Base-by-base conservation (phyloP, 2,113 vertebrate species). In the Anoplopoma fimbria region DNA sequence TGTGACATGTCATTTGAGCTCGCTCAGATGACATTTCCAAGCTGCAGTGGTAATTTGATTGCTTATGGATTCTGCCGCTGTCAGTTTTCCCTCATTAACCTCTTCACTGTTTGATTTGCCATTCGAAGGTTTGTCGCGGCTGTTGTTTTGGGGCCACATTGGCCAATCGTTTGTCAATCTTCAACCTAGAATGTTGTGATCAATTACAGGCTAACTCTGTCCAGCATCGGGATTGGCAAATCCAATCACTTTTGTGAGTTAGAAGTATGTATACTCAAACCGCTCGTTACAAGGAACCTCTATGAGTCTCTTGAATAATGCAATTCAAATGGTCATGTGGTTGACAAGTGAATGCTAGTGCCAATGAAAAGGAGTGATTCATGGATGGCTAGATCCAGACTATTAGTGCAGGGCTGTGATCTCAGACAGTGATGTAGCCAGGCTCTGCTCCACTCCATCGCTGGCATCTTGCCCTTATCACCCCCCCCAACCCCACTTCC, bases 351-450 rank as follows among this genome's bases (percentile, higher is more conserved):
- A 83, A 84, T 67, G 40, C 74, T 42, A 61, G 83, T 75, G 68
- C 80, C 76, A 86, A 9, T 87, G 79, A 87, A 45, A 89, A 77
- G 57, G 33, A 80, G 62, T 80, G 83, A 89, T 89, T 90, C 87
- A 90, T 82, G 58, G 60, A 83, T 38, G 53, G 68, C 79, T 86
- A 69, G 58, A 88, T 84, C 70, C 75, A 81, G 73, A 79, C 78
- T 83, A 84, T 89, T 91, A 83, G 86, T 87, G 57, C 81, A 70
- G 80, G 69, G 58, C 75, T 87, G 87, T 90, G 91, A 93, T 93
- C 87, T 92, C 92, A 90, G 91, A 89, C 89, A 88, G 82, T 75
- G 87, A 91, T 87, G 88, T 72, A 85, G 83, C 76, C 81, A 71
- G 76, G 69, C 84, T 91, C 64, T 84, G 82, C 80, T 80, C 31